Conservation (phyloP, 2,797 vertebrate genomes). For the Rhodeus uyekii region DNA sequence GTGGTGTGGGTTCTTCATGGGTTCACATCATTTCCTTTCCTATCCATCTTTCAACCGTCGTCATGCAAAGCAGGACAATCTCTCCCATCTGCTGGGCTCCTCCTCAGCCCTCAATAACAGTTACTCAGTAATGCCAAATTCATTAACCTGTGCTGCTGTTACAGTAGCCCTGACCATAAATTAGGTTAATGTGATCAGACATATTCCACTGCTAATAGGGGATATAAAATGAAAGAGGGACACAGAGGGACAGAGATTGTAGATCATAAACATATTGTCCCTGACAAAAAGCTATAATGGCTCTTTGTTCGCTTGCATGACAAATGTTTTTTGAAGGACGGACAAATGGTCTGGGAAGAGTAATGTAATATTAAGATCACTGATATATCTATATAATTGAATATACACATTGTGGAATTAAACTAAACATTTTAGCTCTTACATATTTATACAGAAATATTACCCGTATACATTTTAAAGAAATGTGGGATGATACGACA, state of each 20-base stretch:
- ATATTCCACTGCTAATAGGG: slow-evolving; percentile 81
- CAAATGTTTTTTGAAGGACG: slow-evolving; percentile 50
- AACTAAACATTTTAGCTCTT: slow-evolving; percentile 36
- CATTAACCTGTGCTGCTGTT: slow-evolving; percentile 91
- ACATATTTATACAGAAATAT: slow-evolving; percentile 20
- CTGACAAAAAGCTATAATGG: slow-evolving; percentile 58
- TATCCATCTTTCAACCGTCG: slow-evolving; percentile 49
- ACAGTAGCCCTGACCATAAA: slow-evolving; percentile 77
- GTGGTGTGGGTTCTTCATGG: neutral
- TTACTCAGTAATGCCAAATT: slow-evolving; percentile 98
- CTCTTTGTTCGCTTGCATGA: slow-evolving; percentile 49
- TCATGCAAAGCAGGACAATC: slow-evolving; percentile 54
- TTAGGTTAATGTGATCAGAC: slow-evolving; percentile 80
- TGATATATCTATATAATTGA: neutral
- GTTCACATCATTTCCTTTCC: slow-evolving; percentile 47
- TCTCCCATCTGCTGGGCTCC: slow-evolving; percentile 86
- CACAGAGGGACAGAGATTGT: slow-evolving; percentile 74
- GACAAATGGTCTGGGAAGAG: neutral
- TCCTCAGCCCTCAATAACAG: slow-evolving; percentile 93
- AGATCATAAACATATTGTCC: slow-evolving; percentile 66
- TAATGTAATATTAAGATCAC: neutral
- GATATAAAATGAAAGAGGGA: slow-evolving; percentile 80
- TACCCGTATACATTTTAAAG: no score
- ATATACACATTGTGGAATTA: neutral
- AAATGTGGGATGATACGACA: slow-evolving; percentile 7